Evolutionary conservation across 2,113 vertebrate genomes (phyloP), one percentile per base, ranked within the genome.

Genomic region (Ibidorhyncha struthersii): DNA sequence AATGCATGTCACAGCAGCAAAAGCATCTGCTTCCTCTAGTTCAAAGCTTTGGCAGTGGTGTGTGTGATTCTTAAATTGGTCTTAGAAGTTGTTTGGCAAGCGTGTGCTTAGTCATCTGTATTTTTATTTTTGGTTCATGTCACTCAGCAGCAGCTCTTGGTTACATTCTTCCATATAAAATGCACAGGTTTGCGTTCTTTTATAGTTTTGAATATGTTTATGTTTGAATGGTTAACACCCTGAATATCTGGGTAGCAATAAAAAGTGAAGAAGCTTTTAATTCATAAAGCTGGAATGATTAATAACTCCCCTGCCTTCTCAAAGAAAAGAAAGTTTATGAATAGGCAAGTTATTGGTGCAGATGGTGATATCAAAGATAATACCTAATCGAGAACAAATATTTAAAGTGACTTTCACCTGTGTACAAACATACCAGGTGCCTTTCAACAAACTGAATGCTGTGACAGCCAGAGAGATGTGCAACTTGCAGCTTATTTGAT

Each of bases 21-120:
- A 97, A 86, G 96, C 95, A 96, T 97, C 90, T 98, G 96, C 94
- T 98, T 98, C 96, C 97, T 98, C 82, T 85, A 96, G 91, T 97
- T 97, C 96, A 97, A 97, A 97, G 97, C 95, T 96, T 90, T 93
- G 92, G 90, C 95, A 89, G n/a, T 66, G 84, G 34, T 78, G 84
- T 63, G 93, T 86, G 96, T 97, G 79, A 94, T 94, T 96, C 96
- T 96, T 93, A 92, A 94, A 96, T 74, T 93, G 93, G 67, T 97
- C 97, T 97, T 97, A 95, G 96, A 97, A 95, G 93, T 96, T 97
- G 81, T 94, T 96, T 95, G 93, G 83, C 82, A 89, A 96, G 85
- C 29, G 90, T 81, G 78, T 94, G 93, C 96, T 96, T 94, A 96
- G 93, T 97, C 90, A 96, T 97, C 83, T 94, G 86, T 94, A 43